phyloP scores from a whole-genome alignment of 2,113 vertebrate genomes.

The Parotia lawesii region DNA sequence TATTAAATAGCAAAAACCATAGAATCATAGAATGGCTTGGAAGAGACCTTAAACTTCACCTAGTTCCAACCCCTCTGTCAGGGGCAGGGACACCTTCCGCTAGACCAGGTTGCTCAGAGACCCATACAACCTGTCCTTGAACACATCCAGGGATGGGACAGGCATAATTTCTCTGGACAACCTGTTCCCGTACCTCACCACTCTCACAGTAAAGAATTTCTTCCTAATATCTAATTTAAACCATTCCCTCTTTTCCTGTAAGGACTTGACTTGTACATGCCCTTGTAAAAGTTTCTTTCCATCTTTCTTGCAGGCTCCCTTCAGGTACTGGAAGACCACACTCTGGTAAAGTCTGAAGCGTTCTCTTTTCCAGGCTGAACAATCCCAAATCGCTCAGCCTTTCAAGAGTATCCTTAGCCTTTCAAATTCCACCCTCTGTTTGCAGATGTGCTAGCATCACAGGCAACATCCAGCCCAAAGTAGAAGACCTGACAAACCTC shows the following conservation, averaged over 20 bases:
- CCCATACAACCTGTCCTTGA: not conserved
- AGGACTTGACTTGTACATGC: not conserved
- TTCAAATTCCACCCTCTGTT: not conserved
- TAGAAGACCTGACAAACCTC: not conserved
- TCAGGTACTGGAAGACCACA: not conserved
- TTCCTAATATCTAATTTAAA: not conserved
- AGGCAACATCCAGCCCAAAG: not conserved
- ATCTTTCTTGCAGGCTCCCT: not conserved
- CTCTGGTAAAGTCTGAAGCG: not conserved
- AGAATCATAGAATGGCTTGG: not conserved
- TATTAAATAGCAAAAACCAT: not conserved
- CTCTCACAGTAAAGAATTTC: not conserved
- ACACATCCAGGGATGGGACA: not conserved
- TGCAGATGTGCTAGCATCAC: not conserved
- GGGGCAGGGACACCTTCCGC: accelerated
- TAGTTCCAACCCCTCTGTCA: too few relatives aligned
- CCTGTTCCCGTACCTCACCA: not conserved
- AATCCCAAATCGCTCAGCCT: not conserved
- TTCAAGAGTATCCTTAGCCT: not conserved
- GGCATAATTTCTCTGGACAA: not conserved
- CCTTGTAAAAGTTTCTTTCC: not conserved
- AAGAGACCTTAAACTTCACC: not conserved
- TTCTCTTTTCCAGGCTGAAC: not conserved
- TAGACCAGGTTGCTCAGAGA: not conserved
- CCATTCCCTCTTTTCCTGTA: accelerated